Conservation (phyloP, 2,113 vertebrate species). For the Rhinichthys klamathensis region DNA sequence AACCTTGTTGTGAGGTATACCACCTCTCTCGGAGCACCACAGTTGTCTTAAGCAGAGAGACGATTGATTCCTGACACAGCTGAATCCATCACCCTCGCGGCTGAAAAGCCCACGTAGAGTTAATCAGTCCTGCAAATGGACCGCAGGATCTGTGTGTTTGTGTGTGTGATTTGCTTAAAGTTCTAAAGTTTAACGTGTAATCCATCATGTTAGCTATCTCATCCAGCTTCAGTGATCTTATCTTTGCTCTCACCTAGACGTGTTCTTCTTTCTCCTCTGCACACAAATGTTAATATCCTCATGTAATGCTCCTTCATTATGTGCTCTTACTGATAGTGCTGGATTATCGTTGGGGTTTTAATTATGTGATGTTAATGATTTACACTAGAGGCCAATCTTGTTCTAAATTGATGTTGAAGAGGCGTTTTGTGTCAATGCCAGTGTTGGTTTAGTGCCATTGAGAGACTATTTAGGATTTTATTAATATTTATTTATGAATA, state of each 20-base stretch:
- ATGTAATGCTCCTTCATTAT: slow-evolving; percentile 57
- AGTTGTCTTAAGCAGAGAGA: background rate
- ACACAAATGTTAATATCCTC: slow-evolving; percentile 56
- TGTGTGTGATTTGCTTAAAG: too few species aligned
- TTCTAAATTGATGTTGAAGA: background rate
- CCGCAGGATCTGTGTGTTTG: too few species aligned
- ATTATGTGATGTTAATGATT: slow-evolving; percentile 56
- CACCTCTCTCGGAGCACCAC: background rate
- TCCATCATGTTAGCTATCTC: too few species aligned
- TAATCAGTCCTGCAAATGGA: too few species aligned
- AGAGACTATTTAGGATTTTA: background rate
- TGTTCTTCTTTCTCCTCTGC: background rate
- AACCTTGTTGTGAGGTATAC: background rate
- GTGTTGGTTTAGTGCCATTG: background rate
- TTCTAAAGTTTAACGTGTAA: too few species aligned
- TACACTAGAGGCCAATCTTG: slow-evolving; percentile 16
- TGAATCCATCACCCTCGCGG: background rate
- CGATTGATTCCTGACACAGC: too few species aligned
- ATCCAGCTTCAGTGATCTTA: background rate
- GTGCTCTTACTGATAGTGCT: slow-evolving; percentile 38
- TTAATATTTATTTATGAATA: background rate
- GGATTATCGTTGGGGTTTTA: slow-evolving; percentile 26
- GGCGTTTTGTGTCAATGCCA: background rate
- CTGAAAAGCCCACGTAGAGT: too few species aligned
- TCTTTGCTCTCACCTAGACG: background rate